Evolutionary conservation across 2,888 invertebrate species (phyloP), one percentile per base, ranked within the genome.

Genomic region (Cephalotes varians): DNA sequence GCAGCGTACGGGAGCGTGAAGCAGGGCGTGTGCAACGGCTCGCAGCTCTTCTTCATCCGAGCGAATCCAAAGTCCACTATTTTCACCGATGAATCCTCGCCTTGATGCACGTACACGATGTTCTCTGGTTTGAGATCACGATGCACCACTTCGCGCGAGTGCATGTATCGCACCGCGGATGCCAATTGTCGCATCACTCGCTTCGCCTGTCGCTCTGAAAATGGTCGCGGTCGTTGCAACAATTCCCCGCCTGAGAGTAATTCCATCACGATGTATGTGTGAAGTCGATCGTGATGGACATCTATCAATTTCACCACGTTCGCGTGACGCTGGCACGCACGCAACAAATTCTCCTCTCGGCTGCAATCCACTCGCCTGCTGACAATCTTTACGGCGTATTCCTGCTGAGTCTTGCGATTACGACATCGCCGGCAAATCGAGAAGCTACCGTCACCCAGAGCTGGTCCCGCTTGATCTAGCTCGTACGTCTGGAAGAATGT

Each of bases 21-120:
- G 93, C 99, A 99, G 0, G 99, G 99, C 0, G 98, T 98, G 95
- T 96, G 96, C 91, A 97, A 94, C 1, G 95, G 94, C 90, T 96
- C 96, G 79, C 95, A 95, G 83, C 96, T 95, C 62, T 96, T 96
- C 91, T 97, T 96, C 87, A 96, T 94, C n/a, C 98, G 95, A 21
- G 99, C 98, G 95, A 99, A 99, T 12, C 99, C 99, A 94, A 99
- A 99, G 95, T 99, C 99, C 0, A 99, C 98, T 56, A 99, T 96
- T 94, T 99, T 98, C 28, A 99, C 96, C 88, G 96, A 95, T 18
- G 96, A 95, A 86, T 95, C 93, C 85, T 95, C 96, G 82, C 93
- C 95, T 54, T 94, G 93, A 85, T 96, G 95, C 10, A 96, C 96
- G 93, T 97, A 97, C 28, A 97, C 95, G 64, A 97, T 95, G 94